phyloP scores from a whole-genome alignment of 2,888 invertebrate species.

The Eucriotettix oculatus region DNA sequence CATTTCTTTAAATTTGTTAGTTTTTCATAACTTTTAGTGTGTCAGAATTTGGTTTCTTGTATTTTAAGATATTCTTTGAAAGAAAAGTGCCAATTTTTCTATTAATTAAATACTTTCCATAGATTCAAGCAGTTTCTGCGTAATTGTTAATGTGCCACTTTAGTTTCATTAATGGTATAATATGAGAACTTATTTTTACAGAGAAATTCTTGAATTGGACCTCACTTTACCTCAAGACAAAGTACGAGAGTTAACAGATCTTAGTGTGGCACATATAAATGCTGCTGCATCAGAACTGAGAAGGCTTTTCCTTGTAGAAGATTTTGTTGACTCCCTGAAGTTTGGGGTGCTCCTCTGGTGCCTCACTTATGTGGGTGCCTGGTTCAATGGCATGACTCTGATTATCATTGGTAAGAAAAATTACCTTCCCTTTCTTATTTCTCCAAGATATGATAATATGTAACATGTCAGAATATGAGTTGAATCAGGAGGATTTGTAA shows the following conservation, averaged over 20 bases:
- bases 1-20: no score
- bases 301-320: slow-evolving; percentile 89
- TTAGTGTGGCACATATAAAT: slow-evolving; percentile 75
- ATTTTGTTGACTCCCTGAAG: slow-evolving; percentile 88
- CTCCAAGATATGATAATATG: background rate
- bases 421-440: background rate
- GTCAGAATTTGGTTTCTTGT: no score
- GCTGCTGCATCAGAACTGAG: slow-evolving; percentile 67
- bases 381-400: slow-evolving; percentile 98
- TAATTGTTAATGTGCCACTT: no score
- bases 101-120: no score
- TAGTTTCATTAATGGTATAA: no score
- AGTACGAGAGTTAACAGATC: slow-evolving; percentile 73
- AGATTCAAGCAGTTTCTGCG: no score
- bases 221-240: slow-evolving; percentile 79
- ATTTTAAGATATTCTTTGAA: no score
- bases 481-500: background rate
- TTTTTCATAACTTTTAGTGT: no score
- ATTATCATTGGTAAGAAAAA: slow-evolving; percentile 67
- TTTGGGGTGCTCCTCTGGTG: slow-evolving; percentile 92
- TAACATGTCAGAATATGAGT: background rate
- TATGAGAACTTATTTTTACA: slow-evolving; percentile 18
- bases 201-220: slow-evolving; percentile 74
- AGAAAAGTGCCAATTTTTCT: no score
- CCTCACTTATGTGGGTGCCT: slow-evolving; percentile 92